Conservation (phyloP, 2,113 vertebrate genomes). For the Chaetops frenatus region DNA sequence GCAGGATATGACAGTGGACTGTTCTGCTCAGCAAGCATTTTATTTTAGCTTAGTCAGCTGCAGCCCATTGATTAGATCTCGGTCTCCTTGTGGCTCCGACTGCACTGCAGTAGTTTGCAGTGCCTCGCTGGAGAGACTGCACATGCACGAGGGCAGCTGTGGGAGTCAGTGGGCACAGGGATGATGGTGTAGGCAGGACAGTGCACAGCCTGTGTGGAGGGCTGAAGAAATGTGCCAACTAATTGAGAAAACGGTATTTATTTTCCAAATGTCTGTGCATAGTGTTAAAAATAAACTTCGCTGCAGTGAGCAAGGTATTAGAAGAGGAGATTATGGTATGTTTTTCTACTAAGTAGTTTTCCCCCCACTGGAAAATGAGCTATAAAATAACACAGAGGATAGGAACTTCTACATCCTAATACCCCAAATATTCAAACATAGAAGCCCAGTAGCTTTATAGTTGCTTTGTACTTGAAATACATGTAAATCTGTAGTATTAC, state of each 20-base stretch:
- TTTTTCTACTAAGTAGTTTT: not conserved
- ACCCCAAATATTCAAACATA: not conserved
- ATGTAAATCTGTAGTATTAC: not conserved
- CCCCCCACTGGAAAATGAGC: not conserved
- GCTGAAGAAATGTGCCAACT: constrained; percentile 1
- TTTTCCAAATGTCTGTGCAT: not conserved
- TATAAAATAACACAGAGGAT: not conserved
- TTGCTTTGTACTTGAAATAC: not conserved
- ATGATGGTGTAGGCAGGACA: not conserved
- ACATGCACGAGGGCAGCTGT: not conserved
- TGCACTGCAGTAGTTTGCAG: constrained; percentile 64
- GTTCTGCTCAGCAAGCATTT: not conserved
- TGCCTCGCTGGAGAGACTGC: not conserved
- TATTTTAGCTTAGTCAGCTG: constrained; percentile 64
- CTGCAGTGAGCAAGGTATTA: not conserved
- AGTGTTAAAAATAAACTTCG: not conserved
- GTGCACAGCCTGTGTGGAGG: not conserved
- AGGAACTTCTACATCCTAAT: not conserved
- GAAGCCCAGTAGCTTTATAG: not conserved
- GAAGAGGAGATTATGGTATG: not conserved
- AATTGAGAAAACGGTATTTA: not conserved
- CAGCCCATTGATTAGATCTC: constrained; percentile 47
- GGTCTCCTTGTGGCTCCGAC: constrained; percentile 26
- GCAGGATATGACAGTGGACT: not conserved
- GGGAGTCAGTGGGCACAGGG: not conserved